Evolutionary conservation across 2,113 vertebrate species (phyloP).

Genomic region (Neofelis nebulosa): DNA sequence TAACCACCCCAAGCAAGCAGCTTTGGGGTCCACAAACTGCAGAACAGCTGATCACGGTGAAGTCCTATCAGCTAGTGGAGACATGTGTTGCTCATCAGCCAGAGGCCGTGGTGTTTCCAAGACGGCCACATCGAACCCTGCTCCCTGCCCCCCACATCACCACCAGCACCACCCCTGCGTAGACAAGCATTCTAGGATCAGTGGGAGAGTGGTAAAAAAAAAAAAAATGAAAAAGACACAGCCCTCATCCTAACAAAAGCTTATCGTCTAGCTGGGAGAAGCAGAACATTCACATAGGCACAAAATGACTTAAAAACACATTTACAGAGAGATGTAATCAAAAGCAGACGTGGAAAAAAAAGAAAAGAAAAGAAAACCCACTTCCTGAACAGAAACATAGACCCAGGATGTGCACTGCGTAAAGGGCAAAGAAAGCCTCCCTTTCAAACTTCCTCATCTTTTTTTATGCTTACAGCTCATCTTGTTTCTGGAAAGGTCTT

Average conservation of each 20-base stretch:
- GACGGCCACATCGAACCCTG: neutral
- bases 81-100: neutral
- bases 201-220: constrained; percentile 39
- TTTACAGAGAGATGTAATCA: constrained; percentile 37
- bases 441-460: neutral
- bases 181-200: constrained; percentile 58
- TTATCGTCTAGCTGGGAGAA: constrained; percentile 16
- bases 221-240: constrained; percentile 42
- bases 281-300: constrained; percentile 48
- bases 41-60: neutral
- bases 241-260: neutral
- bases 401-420: fast-evolving
- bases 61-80: neutral
- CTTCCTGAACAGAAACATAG: neutral
- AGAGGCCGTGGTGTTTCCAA: neutral
- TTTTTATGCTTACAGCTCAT: neutral
- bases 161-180: constrained; percentile 8
- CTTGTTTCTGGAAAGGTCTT: neutral
- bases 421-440: neutral
- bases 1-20: neutral
- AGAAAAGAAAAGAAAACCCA: neutral
- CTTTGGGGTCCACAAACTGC: neutral
- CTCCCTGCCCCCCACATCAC: neutral
- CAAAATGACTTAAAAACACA: constrained; percentile 55
- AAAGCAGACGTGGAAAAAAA: constrained; percentile 4